phyloP scores from a whole-genome alignment of 2,797 vertebrate genomes.

The Typhlichthys eigenmanni region DNA sequence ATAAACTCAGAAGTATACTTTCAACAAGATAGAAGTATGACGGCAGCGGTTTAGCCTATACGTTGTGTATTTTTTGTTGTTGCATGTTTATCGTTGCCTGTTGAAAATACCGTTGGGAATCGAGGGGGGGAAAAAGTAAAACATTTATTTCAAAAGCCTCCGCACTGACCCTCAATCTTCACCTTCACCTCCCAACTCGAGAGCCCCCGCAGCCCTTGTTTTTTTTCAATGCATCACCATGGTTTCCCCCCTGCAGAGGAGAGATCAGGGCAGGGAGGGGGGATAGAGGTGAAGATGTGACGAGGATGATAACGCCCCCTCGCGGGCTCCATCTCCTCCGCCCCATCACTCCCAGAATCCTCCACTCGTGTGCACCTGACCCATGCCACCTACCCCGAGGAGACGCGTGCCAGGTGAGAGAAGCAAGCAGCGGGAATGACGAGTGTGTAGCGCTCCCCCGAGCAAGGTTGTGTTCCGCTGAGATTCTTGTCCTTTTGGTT shows the following conservation, averaged over 20 bases:
- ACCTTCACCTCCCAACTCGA: too few relatives aligned
- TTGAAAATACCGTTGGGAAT: too few relatives aligned
- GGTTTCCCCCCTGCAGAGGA: constrained; percentile 37
- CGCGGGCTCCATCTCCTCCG: background rate
- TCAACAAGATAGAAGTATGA: too few relatives aligned
- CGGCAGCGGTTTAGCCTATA: too few relatives aligned
- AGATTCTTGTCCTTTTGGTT: constrained; percentile 42
- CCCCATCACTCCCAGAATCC: constrained; percentile 38
- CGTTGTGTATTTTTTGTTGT: too few relatives aligned
- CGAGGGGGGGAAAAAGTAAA: too few relatives aligned
- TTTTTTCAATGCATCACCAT: constrained; percentile 17
- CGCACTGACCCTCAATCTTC: too few relatives aligned
- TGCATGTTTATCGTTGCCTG: too few relatives aligned
- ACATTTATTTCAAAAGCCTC: too few relatives aligned
- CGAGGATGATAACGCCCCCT: constrained; percentile 31
- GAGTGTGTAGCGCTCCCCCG: constrained; percentile 41
- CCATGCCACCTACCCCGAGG: constrained; percentile 62
- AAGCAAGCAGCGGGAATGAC: constrained; percentile 50
- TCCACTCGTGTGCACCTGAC: constrained; percentile 32
- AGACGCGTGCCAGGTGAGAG: constrained; percentile 67
- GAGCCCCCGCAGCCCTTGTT: background rate
- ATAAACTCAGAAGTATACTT: too few relatives aligned
- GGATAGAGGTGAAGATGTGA: constrained; percentile 54
- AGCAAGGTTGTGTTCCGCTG: constrained; percentile 64
- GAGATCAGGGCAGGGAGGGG: background rate